Base-by-base conservation (phyloP, 2,113 vertebrate genomes). In the Misgurnus anguillicaudatus region DNA sequence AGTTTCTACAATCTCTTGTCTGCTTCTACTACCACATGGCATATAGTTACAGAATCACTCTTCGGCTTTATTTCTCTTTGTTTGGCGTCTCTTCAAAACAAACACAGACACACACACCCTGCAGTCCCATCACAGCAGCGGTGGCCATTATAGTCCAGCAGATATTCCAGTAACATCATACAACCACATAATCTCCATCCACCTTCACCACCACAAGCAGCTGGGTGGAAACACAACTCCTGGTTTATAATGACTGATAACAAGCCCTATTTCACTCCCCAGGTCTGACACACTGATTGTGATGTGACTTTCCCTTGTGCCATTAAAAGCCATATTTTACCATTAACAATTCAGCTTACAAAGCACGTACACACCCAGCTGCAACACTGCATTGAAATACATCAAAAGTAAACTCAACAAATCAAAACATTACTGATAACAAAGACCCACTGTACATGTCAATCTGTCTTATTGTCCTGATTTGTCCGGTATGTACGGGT, bases 301-400 rank as follows among this genome's bases (percentile, higher is more conserved):
- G 16, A 55, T 39, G 48, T 63, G 75, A 77, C 70, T 75, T 79
- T 79, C 60, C 61, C 65, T 81, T 71, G 61, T 63, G 71, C 80
- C 68, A 79, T 84, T 82, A 84, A 70, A 58, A 57, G 47, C 24
- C 31, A n/a, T 47, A 47, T 42, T 68, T 70, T 13, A 19, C 14
- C 16, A 53, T 64, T 71, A 82, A 47, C 79, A 60, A 51, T 58
- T 21, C 57, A 71, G 47, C 68, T 45, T 47, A 58, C 69, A 47
- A n/a, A 24, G 41, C 6, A 3, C 71, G 31, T 31, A 61, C 71
- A 60, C 57, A 64, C 24, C 16, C 9, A 17, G 5, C 5, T 1
- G 21, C 41, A 62, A 13, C 19, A 48, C 9, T 17, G 38, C 21
- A 48, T 42, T 6, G 2, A 64, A 9, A 14, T 4, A 38, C 48